phyloP scores from a whole-genome alignment of 2,113 vertebrate genomes.

The Chloropsis cyanopogon region DNA sequence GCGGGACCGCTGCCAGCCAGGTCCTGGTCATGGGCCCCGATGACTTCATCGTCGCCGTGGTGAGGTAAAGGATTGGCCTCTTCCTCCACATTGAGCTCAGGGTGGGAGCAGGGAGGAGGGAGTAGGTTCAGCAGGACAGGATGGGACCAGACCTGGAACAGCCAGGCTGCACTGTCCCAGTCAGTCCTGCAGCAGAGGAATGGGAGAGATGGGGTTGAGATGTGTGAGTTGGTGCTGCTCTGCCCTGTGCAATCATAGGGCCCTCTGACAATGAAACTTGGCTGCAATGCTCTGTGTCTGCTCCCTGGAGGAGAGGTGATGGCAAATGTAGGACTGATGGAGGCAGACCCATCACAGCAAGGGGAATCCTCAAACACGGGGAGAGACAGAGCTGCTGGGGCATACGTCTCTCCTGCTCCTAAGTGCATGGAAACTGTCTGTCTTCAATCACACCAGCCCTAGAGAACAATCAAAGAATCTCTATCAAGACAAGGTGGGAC shows the following conservation, averaged over 20 bases:
- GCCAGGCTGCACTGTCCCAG: neutral
- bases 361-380: neutral
- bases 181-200: neutral
- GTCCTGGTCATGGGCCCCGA: conserved; percentile 95
- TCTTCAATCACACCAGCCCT: neutral
- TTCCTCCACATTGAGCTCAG: neutral
- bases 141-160: neutral
- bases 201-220: neutral
- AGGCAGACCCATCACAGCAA: neutral
- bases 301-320: neutral
- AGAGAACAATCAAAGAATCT: neutral
- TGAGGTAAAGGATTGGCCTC: conserved; percentile 77
- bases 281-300: neutral
- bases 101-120: neutral
- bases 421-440: neutral
- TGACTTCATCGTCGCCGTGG: conserved; percentile 90
- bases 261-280: neutral
- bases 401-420: neutral
- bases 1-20: conserved; percentile 80
- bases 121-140: neutral
- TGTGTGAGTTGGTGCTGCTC: neutral
- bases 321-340: neutral
- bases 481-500: neutral
- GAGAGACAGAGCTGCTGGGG: neutral
- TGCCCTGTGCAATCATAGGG: neutral